Percentiles rank a stretch among this genome's conserved stretches.
These are phyloP conservation scores for Eunapius fragilis DNA, from an alignment of 37 sponge, comb jelly and placozoan species.

Conservation along the genomic window DNA sequence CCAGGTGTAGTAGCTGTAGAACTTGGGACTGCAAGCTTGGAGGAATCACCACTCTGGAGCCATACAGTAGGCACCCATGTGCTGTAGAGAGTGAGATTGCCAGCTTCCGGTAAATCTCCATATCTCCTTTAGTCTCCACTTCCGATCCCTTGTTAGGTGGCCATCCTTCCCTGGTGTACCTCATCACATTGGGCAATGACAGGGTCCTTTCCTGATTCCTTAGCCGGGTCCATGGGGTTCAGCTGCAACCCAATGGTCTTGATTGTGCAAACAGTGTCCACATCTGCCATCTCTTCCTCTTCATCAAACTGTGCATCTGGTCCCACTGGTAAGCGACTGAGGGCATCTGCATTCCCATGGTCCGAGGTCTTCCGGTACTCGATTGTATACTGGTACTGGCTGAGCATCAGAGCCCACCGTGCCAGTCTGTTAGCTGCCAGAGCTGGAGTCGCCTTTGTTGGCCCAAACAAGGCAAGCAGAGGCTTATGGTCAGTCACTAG, in stretches of 20 bases:
- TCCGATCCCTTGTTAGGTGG: background rate
- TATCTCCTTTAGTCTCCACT: constrained; percentile 2
- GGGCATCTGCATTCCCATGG: background rate
- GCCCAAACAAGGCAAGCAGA: background rate
- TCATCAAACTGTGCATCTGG: too few species aligned
- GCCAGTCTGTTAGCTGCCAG: constrained; percentile 7
- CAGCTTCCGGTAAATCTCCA: background rate
- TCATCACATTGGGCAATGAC: constrained; percentile 20
- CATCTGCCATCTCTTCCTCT: too few species aligned
- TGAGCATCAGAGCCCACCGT: constrained; percentile 10
- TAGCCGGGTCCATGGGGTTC: too few species aligned
- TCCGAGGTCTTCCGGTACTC: background rate
- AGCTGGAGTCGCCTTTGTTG: background rate
- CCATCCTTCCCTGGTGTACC: constrained; percentile 16
- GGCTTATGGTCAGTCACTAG: constrained; percentile 36
- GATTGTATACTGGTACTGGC: constrained; percentile 4
- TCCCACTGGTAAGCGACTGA: too few species aligned
- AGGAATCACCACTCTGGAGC: constrained; percentile 38
- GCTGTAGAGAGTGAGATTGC: constrained; percentile 27
- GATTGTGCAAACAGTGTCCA: too few species aligned
- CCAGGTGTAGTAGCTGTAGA: constrained; percentile 27
- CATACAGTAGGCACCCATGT: constrained; percentile 26
- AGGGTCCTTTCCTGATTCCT: background rate
- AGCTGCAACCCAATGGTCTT: too few species aligned
- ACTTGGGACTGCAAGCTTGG: constrained; percentile 9